Evolutionary conservation across 1,140 invertebrate genomes (phyloP).

Genomic region (Eupristina koningsbergeri): DNA sequence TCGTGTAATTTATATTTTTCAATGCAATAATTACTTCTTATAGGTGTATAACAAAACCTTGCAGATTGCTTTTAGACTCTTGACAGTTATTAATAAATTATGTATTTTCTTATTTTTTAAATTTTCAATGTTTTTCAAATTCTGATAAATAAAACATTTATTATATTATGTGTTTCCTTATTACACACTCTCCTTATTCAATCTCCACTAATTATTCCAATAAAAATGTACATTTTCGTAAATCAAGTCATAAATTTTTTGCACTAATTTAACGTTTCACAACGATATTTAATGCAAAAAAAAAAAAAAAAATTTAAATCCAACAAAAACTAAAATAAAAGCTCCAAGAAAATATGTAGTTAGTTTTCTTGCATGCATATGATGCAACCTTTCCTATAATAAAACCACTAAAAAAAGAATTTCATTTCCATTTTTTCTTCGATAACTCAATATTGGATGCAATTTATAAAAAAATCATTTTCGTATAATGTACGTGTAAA

Average conservation of each 20-base stretch:
- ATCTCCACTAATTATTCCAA: background rate
- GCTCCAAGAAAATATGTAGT: background rate
- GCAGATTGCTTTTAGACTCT: background rate
- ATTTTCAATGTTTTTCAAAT: background rate
- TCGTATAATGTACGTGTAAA: background rate
- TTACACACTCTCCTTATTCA: background rate
- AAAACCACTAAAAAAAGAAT: background rate
- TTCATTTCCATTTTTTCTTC: too few relatives aligned
- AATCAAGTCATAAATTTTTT: background rate
- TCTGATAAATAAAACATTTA: background rate
- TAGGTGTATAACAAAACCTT: background rate
- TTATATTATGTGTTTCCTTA: background rate
- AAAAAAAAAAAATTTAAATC: background rate
- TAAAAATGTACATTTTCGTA: background rate
- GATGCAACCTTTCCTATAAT: background rate
- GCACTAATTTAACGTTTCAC: background rate
- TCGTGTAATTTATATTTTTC: too few relatives aligned
- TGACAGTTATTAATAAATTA: background rate
- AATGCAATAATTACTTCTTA: background rate
- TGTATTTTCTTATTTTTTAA: too few relatives aligned
- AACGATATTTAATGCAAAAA: background rate
- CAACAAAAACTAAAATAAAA: background rate
- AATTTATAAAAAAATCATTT: background rate
- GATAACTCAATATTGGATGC: background rate
- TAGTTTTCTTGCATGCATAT: background rate